Percentiles rank a stretch among this genome's conserved stretches.
These are phyloP conservation scores for Peromyscus aztecus DNA, from an alignment of 2,797 vertebrate species.

Conservation along the genomic window DNA sequence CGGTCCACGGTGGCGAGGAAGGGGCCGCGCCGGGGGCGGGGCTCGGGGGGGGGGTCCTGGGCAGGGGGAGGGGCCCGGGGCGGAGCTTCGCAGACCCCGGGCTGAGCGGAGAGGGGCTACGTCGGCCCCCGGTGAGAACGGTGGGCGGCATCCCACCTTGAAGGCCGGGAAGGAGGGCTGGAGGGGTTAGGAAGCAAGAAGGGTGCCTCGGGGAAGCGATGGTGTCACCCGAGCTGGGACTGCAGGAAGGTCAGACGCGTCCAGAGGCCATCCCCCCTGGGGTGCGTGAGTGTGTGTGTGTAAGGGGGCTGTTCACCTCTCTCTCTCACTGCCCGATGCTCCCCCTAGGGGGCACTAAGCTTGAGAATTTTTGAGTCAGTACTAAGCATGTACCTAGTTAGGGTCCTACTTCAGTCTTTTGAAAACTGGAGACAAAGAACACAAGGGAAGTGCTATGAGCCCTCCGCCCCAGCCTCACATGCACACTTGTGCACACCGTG, in stretches of 20 bases:
- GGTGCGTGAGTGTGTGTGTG: background rate
- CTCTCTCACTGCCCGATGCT: background rate
- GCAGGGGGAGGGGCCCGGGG: constrained; percentile 73
- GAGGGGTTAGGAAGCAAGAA: background rate
- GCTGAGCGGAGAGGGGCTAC: background rate
- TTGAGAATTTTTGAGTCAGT: background rate
- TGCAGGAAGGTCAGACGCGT: constrained; percentile 52
- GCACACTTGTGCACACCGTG: background rate
- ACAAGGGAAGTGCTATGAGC: constrained; percentile 20
- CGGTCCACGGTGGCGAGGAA: constrained; percentile 59
- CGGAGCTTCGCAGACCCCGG: constrained; percentile 69
- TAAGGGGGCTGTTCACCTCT: background rate
- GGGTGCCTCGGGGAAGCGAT: background rate
- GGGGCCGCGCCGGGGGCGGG: constrained; percentile 74
- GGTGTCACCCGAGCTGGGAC: background rate
- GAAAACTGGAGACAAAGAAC: constrained; percentile 71
- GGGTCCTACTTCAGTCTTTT: constrained; percentile 1
- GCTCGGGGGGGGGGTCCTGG: constrained; percentile 61
- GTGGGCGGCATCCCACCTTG: background rate
- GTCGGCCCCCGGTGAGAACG: background rate
- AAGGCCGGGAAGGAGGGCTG: constrained; percentile 29
- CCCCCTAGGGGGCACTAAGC: background rate
- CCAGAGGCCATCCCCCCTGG: background rate
- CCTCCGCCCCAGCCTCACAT: background rate
- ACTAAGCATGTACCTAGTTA: background rate